Base-by-base conservation (phyloP, 2,888 invertebrate species). In the Heliconius cydno region DNA sequence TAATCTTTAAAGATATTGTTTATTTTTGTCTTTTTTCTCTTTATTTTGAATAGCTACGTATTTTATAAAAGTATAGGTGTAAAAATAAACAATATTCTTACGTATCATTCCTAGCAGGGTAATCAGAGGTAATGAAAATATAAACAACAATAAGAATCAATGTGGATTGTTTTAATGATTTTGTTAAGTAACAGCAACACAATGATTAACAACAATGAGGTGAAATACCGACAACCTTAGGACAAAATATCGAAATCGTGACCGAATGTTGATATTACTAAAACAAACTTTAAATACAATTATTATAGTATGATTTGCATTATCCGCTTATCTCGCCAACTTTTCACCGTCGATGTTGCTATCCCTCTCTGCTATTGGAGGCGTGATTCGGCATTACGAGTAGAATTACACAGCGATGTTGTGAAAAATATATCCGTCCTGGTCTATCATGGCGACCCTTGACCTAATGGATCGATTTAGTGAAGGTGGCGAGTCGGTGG, bases 301-400 rank as follows among this genome's bases (percentile, higher is more conserved):
- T 68, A 28, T 86, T 90, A 89, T 88, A 90, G 90, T 88, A 86
- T 89, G 86, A 90, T 92, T 92, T 92, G 86, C 90, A 88, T 89
- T 87, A 89, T 84, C 84, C 84, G 84, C 84, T 86, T 86, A 86
- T 87, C 85, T 86, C 85, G 88, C 87, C 87, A 91, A 89, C 92
- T 92, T 93, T 93, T 92, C 91, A 91, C 92, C 92, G 91, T 92
- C 90, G 88, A 90, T 92, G 90, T 87, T 89, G 91, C 93, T 90
- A 86, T 94, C 93, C 90, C 89, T 86, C 87, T 94, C 93, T 89
- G 84, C 84, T 90, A 87, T 88, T 87, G 92, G 91, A 92, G 94
- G 94, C 93, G 94, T 94, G 93, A 94, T 93, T 93, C 91, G 92
- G 91, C 89, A 91, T 92, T 93, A 91, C 91, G 87, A 90, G 88